These are phyloP conservation scores for Taenioides sp. DNA, from an alignment of 2,797 vertebrate species.

Conservation along the genomic window DNA sequence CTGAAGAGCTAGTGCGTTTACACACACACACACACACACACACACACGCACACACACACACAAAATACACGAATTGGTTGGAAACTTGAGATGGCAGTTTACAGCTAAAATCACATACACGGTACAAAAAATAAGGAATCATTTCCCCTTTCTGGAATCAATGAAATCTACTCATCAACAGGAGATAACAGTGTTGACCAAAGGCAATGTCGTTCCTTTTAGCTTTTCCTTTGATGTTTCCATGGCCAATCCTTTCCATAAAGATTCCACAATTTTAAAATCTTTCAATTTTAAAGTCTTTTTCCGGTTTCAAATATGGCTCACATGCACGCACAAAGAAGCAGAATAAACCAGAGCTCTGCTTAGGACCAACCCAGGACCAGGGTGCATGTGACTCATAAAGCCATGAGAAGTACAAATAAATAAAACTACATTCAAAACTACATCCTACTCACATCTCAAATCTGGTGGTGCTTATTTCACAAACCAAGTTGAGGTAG, in stretches of 20 bases:
- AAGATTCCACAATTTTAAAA: neutral
- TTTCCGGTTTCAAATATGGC: neutral
- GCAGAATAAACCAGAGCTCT: neutral
- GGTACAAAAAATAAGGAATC: too few relatives aligned
- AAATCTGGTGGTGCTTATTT: conserved; percentile 74
- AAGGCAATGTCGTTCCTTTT: neutral
- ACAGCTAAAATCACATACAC: neutral
- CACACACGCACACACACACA: neutral
- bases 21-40: neutral
- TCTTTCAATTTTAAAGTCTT: neutral
- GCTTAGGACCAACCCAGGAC: neutral
- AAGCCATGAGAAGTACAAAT: neutral
- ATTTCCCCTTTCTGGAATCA: neutral
- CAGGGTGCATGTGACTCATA: neutral
- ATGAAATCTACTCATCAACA: neutral
- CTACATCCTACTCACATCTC: conserved; percentile 67
- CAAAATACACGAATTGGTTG: neutral
- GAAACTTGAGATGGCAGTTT: neutral
- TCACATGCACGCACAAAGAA: neutral
- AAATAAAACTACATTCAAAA: neutral
- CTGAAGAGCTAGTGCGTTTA: neutral
- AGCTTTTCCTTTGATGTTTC: neutral
- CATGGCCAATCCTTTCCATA: neutral
- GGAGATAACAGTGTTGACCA: neutral
- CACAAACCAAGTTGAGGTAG: conserved; percentile 79